Evolutionary conservation across 2,888 invertebrate species (phyloP).

Genomic region (Brachylomia viminalis): DNA sequence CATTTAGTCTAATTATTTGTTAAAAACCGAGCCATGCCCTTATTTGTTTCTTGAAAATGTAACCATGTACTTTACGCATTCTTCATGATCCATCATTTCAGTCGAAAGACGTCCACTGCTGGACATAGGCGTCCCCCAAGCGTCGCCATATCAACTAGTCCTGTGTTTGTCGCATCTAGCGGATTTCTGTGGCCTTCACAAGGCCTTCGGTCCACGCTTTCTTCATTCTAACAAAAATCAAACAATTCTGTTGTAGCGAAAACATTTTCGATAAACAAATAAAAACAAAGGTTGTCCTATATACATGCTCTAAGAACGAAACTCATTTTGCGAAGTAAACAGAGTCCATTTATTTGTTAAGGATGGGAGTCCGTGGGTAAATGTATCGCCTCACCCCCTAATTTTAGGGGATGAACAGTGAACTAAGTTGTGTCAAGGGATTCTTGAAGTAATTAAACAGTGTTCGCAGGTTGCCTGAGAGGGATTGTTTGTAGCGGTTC

Average conservation of each 20-base stretch:
- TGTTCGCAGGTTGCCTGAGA: conserved; percentile 30
- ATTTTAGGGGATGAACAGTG: conserved; percentile 54
- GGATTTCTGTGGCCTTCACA: too few relatives aligned
- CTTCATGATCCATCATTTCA: too few relatives aligned
- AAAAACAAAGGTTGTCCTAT: conserved; percentile 3
- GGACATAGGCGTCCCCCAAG: too few relatives aligned
- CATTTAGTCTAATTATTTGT: too few relatives aligned
- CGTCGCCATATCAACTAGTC: too few relatives aligned
- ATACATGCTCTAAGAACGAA: conserved; percentile 27
- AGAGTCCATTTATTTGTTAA: conserved; percentile 64
- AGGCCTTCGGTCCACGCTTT: too few relatives aligned
- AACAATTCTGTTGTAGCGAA: background rate
- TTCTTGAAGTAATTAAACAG: conserved; percentile 56
- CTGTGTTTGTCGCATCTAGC: too few relatives aligned
- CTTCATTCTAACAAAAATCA: too few relatives aligned
- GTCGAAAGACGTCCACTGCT: too few relatives aligned
- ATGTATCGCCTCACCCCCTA: conserved; percentile 59
- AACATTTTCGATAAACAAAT: background rate
- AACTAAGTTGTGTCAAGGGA: conserved; percentile 49
- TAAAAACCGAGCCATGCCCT: too few relatives aligned
- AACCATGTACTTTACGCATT: too few relatives aligned
- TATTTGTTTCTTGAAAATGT: too few relatives aligned
- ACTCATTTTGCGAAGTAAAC: conserved; percentile 65
- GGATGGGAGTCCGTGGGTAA: conserved; percentile 52
- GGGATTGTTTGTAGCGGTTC: background rate